A percentile compares a stretch with the other conserved stretches of the same genome.
Conservation (phyloP, 2,113 vertebrate species). For the Ibidorhyncha struthersii region DNA sequence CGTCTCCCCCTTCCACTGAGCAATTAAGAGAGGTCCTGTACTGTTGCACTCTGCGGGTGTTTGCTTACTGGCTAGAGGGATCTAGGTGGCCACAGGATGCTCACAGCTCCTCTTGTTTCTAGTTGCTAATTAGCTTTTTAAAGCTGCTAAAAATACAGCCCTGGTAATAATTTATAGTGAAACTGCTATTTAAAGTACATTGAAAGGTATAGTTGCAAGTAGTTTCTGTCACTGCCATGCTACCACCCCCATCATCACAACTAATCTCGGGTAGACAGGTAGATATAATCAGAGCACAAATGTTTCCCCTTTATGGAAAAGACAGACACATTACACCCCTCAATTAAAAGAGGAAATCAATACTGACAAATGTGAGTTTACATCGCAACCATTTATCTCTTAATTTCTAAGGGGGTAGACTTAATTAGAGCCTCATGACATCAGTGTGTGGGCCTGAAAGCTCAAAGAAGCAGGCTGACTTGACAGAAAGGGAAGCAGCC, state of each 20-base stretch:
- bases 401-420: constrained; percentile 65
- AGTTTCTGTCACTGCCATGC: constrained; percentile 47
- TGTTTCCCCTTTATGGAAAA: constrained; percentile 64
- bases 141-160: constrained; percentile 43
- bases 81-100: neutral
- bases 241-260: constrained; percentile 44
- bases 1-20: neutral
- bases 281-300: constrained; percentile 72
- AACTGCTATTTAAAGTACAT: constrained; percentile 67
- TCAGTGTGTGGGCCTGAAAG: constrained; percentile 63
- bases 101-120: constrained; percentile 39
- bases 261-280: constrained; percentile 60
- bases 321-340: constrained; percentile 66
- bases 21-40: constrained; percentile 39
- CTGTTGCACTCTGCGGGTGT: constrained; percentile 22
- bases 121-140: constrained; percentile 33
- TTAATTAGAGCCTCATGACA: constrained; percentile 73
- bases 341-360: constrained; percentile 77
- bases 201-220: constrained; percentile 59
- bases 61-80: neutral
- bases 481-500: constrained; percentile 41
- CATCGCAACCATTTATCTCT: constrained; percentile 69
- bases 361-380: constrained; percentile 74
- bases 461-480: constrained; percentile 50
- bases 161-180: constrained; percentile 51